A percentile compares a stretch with the other conserved stretches of the same genome.
Evolutionary conservation across 2,888 invertebrate genomes (phyloP).

Genomic region (Ceramica pisi): DNA sequence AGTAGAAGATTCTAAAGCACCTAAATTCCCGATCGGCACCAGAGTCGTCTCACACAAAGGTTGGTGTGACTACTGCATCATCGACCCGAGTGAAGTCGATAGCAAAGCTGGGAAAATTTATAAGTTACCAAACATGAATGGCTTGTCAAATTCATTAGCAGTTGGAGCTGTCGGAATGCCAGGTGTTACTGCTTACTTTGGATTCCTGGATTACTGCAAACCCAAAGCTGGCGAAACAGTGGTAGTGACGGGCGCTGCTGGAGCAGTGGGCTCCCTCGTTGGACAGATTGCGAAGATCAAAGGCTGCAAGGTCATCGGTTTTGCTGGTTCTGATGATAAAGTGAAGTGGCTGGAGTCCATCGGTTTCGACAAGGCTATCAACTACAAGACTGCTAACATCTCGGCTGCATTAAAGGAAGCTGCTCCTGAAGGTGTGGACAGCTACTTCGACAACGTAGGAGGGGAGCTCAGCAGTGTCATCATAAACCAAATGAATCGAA

Average conservation of each 20-base stretch:
- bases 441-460: constrained; percentile 95
- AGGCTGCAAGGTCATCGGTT: constrained; percentile 92
- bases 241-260: constrained; percentile 93
- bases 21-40: constrained; percentile 91
- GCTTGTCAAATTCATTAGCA: constrained; percentile 88
- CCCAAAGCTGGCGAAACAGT: constrained; percentile 93
- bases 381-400: constrained; percentile 91
- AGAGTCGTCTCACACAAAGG: constrained; percentile 89
- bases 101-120: constrained; percentile 66
- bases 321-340: constrained; percentile 88
- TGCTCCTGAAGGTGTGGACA: constrained; percentile 92
- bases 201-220: constrained; percentile 92
- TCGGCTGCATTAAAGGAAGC: constrained; percentile 87
- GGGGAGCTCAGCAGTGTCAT: constrained; percentile 91
- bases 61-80: constrained; percentile 65
- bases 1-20: constrained; percentile 92
- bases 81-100: constrained; percentile 53
- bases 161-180: constrained; percentile 93
- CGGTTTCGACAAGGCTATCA: constrained; percentile 93
- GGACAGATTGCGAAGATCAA: constrained; percentile 95
- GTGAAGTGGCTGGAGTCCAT: constrained; percentile 89
- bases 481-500: constrained; percentile 90
- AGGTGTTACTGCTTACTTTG: constrained; percentile 94
- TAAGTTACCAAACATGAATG: constrained; percentile 89
- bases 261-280: constrained; percentile 94